phyloP scores from a whole-genome alignment of 1,140 invertebrate genomes.

The Diachasmimorpha longicaudata region DNA sequence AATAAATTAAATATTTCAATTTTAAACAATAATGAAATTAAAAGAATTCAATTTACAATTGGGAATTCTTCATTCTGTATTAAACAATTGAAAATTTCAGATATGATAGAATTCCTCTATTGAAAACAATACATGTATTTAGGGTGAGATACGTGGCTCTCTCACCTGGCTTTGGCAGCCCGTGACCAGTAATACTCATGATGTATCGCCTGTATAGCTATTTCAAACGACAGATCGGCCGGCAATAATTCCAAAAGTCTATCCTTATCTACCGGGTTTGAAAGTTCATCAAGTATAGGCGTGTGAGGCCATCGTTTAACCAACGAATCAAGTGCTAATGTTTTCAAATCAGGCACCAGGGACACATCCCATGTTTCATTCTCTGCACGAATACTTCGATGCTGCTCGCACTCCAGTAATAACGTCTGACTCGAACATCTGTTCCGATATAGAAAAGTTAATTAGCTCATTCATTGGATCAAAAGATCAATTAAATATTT shows the following conservation, averaged over 20 bases:
- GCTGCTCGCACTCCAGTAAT: slow-evolving; percentile 32
- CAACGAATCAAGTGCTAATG: slow-evolving; percentile 42
- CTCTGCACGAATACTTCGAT: slow-evolving; percentile 44
- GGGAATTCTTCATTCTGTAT: too few relatives aligned
- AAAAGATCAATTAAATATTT: neutral
- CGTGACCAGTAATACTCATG: slow-evolving; percentile 57
- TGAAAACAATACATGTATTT: too few relatives aligned
- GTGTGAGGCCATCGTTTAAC: slow-evolving; percentile 41
- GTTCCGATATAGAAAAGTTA: neutral
- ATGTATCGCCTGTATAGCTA: slow-evolving; percentile 44
- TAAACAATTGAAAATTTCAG: too few relatives aligned
- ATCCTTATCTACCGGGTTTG: slow-evolving; percentile 45
- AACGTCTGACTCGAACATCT: slow-evolving; percentile 49
- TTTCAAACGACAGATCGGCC: slow-evolving; percentile 49
- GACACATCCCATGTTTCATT: slow-evolving; percentile 45
- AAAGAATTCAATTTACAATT: too few relatives aligned
- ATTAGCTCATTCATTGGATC: neutral
- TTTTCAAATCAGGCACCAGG: slow-evolving; percentile 45
- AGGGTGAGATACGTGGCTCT: neutral
- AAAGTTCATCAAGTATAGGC: slow-evolving; percentile 48
- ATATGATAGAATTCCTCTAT: too few relatives aligned
- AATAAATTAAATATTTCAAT: too few relatives aligned
- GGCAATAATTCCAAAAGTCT: slow-evolving; percentile 52
- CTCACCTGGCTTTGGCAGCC: slow-evolving; percentile 45
- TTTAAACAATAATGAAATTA: too few relatives aligned